Evolutionary conservation across 1,140 invertebrate species (phyloP).

Genomic region (Eurosta solidaginis): DNA sequence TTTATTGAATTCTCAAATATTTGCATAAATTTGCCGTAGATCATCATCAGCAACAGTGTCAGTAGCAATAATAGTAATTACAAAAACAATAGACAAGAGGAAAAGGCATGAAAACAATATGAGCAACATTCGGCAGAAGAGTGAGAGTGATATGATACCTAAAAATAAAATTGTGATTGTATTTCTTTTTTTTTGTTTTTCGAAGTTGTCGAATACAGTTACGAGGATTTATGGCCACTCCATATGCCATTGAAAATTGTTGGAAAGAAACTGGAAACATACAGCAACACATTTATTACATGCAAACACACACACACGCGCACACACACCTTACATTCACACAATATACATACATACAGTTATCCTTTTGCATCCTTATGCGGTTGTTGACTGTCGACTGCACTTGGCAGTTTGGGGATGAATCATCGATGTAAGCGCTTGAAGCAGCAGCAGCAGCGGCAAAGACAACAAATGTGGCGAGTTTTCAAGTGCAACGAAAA

Average conservation of each 20-base stretch:
- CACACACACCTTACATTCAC: neutral
- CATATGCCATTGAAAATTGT: constrained; percentile 17
- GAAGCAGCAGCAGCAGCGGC: too few relatives aligned
- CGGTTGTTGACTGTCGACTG: constrained; percentile 33
- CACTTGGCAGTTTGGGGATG: constrained; percentile 23
- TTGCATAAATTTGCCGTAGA: constrained; percentile 56
- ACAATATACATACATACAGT: neutral
- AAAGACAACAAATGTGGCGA: neutral
- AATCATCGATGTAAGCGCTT: neutral
- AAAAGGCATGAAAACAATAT: neutral
- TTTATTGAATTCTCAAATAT: constrained; percentile 40
- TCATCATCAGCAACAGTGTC: constrained; percentile 46
- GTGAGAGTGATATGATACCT: neutral
- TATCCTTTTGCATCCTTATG: neutral
- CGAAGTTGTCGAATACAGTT: neutral
- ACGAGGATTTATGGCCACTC: constrained; percentile 17
- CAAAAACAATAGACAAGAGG: constrained; percentile 14
- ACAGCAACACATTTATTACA: neutral
- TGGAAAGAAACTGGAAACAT: neutral
- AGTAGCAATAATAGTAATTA: constrained; percentile 2
- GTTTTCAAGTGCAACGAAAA: constrained; percentile 15
- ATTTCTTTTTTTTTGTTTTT: too few relatives aligned
- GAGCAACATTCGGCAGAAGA: neutral
- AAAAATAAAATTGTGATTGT: neutral
- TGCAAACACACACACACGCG: neutral